These are phyloP conservation scores for Lates japonicus DNA, from an alignment of 2,797 vertebrate species.

Conservation along the genomic window DNA sequence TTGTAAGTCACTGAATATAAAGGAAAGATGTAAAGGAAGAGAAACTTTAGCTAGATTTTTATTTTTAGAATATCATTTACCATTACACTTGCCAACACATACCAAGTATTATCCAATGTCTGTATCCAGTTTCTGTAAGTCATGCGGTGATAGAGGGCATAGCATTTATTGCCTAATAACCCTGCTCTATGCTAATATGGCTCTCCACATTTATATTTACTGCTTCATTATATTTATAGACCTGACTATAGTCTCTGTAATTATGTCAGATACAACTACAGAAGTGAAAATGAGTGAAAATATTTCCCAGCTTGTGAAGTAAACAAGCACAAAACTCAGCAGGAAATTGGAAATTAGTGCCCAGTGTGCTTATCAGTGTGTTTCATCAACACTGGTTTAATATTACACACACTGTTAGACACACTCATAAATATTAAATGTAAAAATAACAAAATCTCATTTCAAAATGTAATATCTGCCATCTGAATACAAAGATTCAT, in stretches of 20 bases:
- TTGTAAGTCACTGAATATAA: slow-evolving; percentile 89
- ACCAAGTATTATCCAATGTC: neutral
- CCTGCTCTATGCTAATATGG: too few species aligned
- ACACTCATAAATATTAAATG: slow-evolving; percentile 17
- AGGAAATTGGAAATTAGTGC: neutral
- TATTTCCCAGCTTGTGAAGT: neutral
- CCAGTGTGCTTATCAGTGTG: neutral
- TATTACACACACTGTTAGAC: slow-evolving; percentile 9
- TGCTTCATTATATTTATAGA: neutral
- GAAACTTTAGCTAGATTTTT: neutral
- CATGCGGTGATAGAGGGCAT: neutral
- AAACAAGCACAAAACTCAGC: neutral
- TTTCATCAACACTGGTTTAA: neutral
- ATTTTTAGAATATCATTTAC: neutral
- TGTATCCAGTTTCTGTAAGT: too few species aligned
- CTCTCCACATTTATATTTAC: neutral
- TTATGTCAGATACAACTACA: neutral
- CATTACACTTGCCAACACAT: neutral
- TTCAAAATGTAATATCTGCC: neutral
- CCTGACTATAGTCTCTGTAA: neutral
- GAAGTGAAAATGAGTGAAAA: neutral
- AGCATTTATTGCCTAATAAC: neutral
- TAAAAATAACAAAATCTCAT: neutral
- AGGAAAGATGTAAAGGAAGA: neutral
- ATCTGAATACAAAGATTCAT: neutral